Conservation (phyloP, 2,888 invertebrate species). For the Apoderus coryli region DNA sequence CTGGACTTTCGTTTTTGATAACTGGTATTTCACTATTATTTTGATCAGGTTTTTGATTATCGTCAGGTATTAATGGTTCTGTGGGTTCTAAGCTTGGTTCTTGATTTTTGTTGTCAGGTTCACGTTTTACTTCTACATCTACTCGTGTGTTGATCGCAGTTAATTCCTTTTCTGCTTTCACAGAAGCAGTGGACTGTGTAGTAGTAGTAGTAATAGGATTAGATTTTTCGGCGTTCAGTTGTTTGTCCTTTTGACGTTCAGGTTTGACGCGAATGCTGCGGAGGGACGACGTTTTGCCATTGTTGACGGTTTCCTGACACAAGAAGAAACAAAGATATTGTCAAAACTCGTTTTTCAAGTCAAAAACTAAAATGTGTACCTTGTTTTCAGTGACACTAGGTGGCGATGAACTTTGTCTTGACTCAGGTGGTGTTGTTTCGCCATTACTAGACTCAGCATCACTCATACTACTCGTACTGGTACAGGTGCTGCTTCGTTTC, state of each 20-base stretch:
- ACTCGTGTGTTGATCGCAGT: too few relatives aligned
- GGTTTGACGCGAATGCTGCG: constrained; percentile 55
- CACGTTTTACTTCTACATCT: constrained; percentile 17
- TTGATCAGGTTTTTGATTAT: constrained; percentile 13
- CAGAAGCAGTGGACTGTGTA: constrained; percentile 14
- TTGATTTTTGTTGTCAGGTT: constrained; percentile 16
- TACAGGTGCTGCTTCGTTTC: constrained; percentile 27
- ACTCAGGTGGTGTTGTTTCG: constrained; percentile 24
- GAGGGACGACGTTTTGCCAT: constrained; percentile 37
- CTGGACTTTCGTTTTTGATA: constrained; percentile 11
- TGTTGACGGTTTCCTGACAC: constrained; percentile 23
- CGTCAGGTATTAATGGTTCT: constrained; percentile 12
- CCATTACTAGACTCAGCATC: constrained; percentile 18
- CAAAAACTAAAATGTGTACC: too few relatives aligned
- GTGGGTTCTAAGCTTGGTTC: constrained; percentile 13
- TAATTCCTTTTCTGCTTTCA: constrained; percentile 16
- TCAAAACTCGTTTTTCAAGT: too few relatives aligned
- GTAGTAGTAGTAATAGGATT: constrained; percentile 16
- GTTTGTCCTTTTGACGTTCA: constrained; percentile 32
- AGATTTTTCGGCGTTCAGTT: too few relatives aligned
- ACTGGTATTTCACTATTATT: constrained; percentile 7
- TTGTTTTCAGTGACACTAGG: constrained; percentile 21
- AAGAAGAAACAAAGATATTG: too few relatives aligned
- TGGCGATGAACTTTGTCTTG: constrained; percentile 16
- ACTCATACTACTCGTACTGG: constrained; percentile 24